Percentiles rank a stretch among this genome's conserved stretches.
Conservation (phyloP, 2,888 invertebrate genomes). For the Rapana venosa region DNA sequence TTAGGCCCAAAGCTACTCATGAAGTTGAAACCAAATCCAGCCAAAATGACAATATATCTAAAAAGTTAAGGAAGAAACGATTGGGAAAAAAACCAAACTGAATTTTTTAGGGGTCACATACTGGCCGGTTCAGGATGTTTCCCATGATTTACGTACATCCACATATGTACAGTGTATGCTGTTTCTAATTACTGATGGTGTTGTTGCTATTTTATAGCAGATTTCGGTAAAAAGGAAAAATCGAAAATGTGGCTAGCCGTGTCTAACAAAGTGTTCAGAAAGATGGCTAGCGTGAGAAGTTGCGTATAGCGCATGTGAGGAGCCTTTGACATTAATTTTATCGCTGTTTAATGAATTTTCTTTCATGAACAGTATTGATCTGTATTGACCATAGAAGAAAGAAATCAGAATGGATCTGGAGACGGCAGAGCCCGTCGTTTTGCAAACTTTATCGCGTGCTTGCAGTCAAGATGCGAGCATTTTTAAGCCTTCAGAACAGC, state of each 20-base stretch:
- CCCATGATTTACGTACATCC: no score
- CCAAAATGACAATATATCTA: no score
- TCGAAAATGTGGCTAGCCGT: not conserved
- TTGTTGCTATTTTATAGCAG: not conserved
- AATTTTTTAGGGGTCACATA: no score
- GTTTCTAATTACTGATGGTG: no score
- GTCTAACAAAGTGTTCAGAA: not conserved
- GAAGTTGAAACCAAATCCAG: no score
- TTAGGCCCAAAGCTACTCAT: no score
- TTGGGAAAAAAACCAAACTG: no score
- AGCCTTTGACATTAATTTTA: not conserved
- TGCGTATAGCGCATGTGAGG: not conserved
- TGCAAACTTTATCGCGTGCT: constrained; percentile 89
- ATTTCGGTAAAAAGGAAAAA: not conserved
- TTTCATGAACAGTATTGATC: not conserved
- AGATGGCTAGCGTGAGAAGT: not conserved
- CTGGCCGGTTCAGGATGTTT: no score
- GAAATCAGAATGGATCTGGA: constrained; percentile 45
- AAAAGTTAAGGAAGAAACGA: no score
- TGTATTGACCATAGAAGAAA: not conserved
- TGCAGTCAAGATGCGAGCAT: constrained; percentile 90
- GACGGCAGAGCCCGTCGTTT: constrained; percentile 79
- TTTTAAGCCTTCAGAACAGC: constrained; percentile 92
- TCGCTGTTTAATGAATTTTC: not conserved
- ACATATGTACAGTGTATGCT: no score